Percentiles rank a stretch among this genome's conserved stretches.
Conservation (phyloP, 64 coral and sea anemone genomes). For the Hydrozoanthus tunicans region DNA sequence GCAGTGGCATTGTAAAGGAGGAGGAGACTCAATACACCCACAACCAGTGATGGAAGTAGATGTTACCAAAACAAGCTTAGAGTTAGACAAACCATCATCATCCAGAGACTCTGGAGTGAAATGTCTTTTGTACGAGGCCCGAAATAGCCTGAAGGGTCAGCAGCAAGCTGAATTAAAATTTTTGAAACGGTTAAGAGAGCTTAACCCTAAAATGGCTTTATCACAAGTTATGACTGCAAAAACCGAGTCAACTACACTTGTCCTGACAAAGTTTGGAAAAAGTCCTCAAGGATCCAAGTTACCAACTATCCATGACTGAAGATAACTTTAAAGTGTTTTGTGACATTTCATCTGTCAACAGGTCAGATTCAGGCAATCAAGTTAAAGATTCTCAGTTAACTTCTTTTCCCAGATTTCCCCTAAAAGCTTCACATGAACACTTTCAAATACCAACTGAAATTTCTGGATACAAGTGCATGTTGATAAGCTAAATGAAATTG, state of each 20-base stretch:
- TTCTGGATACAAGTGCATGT: background rate
- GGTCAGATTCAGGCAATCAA: background rate
- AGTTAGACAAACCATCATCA: background rate
- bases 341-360: slow-evolving; percentile 21
- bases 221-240: slow-evolving; percentile 35
- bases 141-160: slow-evolving; percentile 1
- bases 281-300: slow-evolving; percentile 34
- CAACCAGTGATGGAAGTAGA: slow-evolving; percentile 20
- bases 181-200: background rate
- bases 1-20: slow-evolving; percentile 33
- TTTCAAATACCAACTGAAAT: background rate
- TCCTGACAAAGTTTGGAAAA: slow-evolving; percentile 38
- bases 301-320: slow-evolving; percentile 43
- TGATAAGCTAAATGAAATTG: slow-evolving; percentile 51
- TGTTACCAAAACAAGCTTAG: slow-evolving; percentile 14
- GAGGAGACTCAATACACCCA: slow-evolving; percentile 9
- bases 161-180: slow-evolving; percentile 12
- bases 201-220: slow-evolving; percentile 45
- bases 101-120: slow-evolving; percentile 25
- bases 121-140: slow-evolving; percentile 22
- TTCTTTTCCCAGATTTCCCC: background rate
- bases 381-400: background rate
- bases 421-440: background rate
- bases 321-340: slow-evolving; percentile 53
- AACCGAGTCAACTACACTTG: background rate